Conservation (phyloP, 2,888 invertebrate species). For the Acanthosoma haemorrhoidale region DNA sequence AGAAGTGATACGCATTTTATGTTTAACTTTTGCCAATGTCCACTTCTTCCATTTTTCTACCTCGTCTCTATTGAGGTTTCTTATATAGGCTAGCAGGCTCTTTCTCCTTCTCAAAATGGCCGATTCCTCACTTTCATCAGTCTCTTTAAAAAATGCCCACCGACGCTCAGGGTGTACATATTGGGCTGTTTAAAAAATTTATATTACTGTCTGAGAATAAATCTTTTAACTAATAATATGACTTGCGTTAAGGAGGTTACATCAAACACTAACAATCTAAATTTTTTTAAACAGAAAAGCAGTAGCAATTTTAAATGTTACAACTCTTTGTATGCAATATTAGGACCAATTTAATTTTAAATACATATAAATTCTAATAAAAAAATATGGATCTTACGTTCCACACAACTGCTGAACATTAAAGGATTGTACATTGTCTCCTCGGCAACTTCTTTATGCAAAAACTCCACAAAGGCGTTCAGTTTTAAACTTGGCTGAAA, state of each 20-base stretch:
- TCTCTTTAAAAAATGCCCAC: constrained; percentile 49
- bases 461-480: constrained; percentile 86
- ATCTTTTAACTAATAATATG: background rate
- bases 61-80: constrained; percentile 46
- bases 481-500: constrained; percentile 75
- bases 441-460: constrained; percentile 76
- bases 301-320: background rate
- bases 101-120: constrained; percentile 47
- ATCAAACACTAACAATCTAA: no score
- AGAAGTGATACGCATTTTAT: constrained; percentile 43
- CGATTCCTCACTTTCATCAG: constrained; percentile 47
- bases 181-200: constrained; percentile 49
- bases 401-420: constrained; percentile 85
- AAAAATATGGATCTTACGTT: no score
- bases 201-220: background rate
- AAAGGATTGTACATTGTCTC: constrained; percentile 96
- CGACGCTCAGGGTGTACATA: constrained; percentile 65
- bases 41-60: constrained; percentile 48
- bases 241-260: background rate
- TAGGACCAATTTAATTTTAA: no score
- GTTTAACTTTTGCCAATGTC: constrained; percentile 46
- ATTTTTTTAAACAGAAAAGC: background rate
- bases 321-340: no score
- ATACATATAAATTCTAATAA: no score
- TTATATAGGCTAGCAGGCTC: constrained; percentile 50